Evolutionary conservation across 2,888 invertebrate species (phyloP).

Genomic region (Bunonema sp.): DNA sequence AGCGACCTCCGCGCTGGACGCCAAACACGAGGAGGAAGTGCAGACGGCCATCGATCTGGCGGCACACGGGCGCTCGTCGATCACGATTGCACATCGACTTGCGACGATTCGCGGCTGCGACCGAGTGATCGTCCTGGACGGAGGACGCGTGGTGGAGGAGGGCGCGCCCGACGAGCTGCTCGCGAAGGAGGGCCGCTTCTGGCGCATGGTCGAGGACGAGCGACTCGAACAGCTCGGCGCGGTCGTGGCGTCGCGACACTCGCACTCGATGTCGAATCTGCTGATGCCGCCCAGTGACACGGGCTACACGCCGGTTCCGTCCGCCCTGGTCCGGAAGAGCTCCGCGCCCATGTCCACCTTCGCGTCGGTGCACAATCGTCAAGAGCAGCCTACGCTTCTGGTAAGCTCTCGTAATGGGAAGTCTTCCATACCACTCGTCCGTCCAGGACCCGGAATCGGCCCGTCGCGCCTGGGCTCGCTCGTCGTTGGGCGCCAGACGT

Average conservation of each 20-base stretch:
- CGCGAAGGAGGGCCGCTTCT: conserved; percentile 17
- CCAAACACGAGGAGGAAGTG: conserved; percentile 37
- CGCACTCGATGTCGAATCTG: too few species aligned
- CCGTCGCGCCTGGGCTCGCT: conserved; percentile 32
- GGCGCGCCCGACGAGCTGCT: conserved; percentile 34
- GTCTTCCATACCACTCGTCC: not conserved
- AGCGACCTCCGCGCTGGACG: conserved; percentile 35
- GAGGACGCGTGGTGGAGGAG: conserved; percentile 33
- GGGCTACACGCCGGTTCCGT: too few species aligned
- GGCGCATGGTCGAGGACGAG: conserved; percentile 1
- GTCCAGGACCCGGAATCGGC: conserved; percentile 18
- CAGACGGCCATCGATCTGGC: conserved; percentile 39
- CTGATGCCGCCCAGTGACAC: too few species aligned
- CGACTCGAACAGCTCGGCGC: not conserved
- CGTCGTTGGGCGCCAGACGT: conserved; percentile 28
- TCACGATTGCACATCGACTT: conserved; percentile 37
- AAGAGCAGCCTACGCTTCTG: conserved; percentile 5
- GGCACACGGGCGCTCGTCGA: conserved; percentile 32
- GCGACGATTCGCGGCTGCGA: conserved; percentile 32
- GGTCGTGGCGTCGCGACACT: too few species aligned
- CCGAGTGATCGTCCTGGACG: conserved; percentile 35
- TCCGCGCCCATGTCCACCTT: too few species aligned
- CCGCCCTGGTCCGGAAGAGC: too few species aligned
- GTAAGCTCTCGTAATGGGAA: conserved; percentile 2
- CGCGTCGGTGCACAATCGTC: too few species aligned